These are phyloP conservation scores for Rattus norvegicus DNA, from an alignment of 2,113 vertebrate genomes.

Conservation along the genomic window DNA sequence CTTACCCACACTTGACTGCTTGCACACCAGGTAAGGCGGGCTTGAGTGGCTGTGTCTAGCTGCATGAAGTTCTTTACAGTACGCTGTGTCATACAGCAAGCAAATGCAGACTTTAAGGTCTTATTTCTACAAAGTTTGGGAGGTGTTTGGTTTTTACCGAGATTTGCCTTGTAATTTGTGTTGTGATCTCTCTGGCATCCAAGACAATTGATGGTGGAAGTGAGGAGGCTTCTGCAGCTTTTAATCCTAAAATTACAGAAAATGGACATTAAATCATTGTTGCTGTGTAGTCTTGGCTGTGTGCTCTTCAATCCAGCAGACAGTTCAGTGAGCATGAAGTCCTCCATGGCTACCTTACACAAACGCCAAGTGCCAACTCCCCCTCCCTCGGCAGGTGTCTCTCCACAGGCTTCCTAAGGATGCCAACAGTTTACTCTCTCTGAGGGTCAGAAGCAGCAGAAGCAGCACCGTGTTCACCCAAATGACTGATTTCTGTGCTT, in stretches of 20 bases:
- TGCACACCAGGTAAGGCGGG: background rate
- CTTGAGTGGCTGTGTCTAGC: background rate
- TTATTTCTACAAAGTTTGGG: conserved; percentile 42
- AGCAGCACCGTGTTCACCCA: background rate
- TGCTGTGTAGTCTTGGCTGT: background rate
- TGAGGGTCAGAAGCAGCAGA: background rate
- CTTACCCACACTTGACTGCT: background rate
- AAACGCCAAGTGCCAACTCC: conserved; percentile 3
- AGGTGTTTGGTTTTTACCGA: conserved; percentile 86
- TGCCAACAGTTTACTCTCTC: background rate
- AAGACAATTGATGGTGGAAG: conserved; percentile 90
- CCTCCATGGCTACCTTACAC: conserved; percentile 8
- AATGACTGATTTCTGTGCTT: background rate
- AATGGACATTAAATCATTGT: conserved; percentile 20
- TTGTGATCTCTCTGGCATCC: conserved; percentile 92
- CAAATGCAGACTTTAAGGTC: background rate
- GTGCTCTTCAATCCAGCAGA: background rate
- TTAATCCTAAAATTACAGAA: conserved; percentile 88
- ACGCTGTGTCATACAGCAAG: background rate
- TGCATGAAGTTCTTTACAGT: background rate
- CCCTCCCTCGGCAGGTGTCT: background rate
- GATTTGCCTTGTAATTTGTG: conserved; percentile 90
- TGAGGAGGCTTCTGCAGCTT: conserved; percentile 94
- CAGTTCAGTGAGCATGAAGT: background rate
- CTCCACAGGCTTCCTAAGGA: background rate